Base-by-base conservation (phyloP, 2,797 vertebrate species). In the Pseudochromis fuscus region DNA sequence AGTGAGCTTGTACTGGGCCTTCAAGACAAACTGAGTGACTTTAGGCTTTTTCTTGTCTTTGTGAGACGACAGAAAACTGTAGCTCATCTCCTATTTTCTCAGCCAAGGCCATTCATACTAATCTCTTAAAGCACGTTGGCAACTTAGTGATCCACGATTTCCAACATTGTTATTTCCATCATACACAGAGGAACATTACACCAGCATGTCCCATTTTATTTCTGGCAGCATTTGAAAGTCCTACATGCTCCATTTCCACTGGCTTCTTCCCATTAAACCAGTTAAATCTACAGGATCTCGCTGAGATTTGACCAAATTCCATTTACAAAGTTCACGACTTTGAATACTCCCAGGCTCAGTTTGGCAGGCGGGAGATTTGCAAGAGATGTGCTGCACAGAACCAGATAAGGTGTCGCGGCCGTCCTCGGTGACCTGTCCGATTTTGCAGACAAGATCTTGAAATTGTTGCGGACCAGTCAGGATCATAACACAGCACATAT, bases 361-460 rank as follows among this genome's bases (percentile, higher is more conserved):
- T n/a, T 52, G 13, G 57, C 66, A 64, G 16, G 21, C n/a, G 4
- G 24, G n/a, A 75, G 72, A 72, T 67, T 75, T 79, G 49, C 63
- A 53, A 23, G 40, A 37, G 40, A 37, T 62, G 49, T 27, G 35
- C 52, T 74, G 72, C 62, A 64, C 27, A 60, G 18, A 2, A 42
- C 44, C 13, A 68, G 72, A 81, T 77, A 75, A 75, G 57, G 25
- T 44, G 72, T 38, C 25, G 48, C 0, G 21, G 53, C 31, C 18
- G 58, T 64, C 72, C 63, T 49, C 51, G 16, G 66, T 51, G 61
- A 63, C 58, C 66, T 31, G 11, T 5, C 12, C 3, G 0, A 4
- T 52, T 48, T 55, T 7, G 53, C 19, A 50, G 46, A 61, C 42
- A 19, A 60, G n/a, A 73, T 38, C 48, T 42, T 57, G n/a, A 15